phyloP scores from a whole-genome alignment of 2,888 invertebrate species.

The Idaea dimidiata region DNA sequence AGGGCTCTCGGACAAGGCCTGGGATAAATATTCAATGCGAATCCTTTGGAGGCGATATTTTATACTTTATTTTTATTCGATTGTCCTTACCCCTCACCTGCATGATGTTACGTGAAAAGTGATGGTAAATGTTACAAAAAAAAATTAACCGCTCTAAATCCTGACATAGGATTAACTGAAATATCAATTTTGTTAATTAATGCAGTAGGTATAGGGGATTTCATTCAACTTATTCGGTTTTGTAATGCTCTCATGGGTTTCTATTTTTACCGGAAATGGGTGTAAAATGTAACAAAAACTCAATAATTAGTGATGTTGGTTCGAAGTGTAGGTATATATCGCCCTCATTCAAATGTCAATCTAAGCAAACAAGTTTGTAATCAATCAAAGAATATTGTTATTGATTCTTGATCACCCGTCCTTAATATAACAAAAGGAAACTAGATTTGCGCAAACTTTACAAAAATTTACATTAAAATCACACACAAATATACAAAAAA shows the following conservation, averaged over 20 bases:
- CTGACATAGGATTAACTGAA: neutral
- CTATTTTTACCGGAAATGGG: conserved; percentile 14
- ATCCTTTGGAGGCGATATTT: conserved; percentile 79
- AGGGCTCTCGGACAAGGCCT: conserved; percentile 69
- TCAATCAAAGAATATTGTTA: conserved; percentile 79
- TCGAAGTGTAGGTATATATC: conserved; percentile 17
- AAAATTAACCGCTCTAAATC: neutral
- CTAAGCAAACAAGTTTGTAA: conserved; percentile 74
- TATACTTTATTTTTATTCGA: conserved; percentile 68
- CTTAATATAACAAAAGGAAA: conserved; percentile 60
- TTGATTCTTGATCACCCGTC: conserved; percentile 71
- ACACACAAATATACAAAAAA: conserved; percentile 68
- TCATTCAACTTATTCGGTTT: neutral
- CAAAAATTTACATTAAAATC: conserved; percentile 77
- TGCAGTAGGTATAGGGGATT: conserved; percentile 12
- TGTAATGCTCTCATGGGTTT: neutral
- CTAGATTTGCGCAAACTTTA: conserved; percentile 69
- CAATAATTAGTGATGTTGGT: conserved; percentile 25
- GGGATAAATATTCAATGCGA: conserved; percentile 80
- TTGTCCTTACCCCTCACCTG: conserved; percentile 69
- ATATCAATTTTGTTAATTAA: conserved; percentile 1
- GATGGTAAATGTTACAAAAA: neutral
- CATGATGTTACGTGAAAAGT: conserved; percentile 30
- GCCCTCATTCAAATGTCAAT: conserved; percentile 59
- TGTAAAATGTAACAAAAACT: conserved; percentile 26